Percentiles rank a stretch among this genome's conserved stretches.
phyloP scores from a whole-genome alignment of 1,140 invertebrate genomes.

The Drosophila santomea region DNA sequence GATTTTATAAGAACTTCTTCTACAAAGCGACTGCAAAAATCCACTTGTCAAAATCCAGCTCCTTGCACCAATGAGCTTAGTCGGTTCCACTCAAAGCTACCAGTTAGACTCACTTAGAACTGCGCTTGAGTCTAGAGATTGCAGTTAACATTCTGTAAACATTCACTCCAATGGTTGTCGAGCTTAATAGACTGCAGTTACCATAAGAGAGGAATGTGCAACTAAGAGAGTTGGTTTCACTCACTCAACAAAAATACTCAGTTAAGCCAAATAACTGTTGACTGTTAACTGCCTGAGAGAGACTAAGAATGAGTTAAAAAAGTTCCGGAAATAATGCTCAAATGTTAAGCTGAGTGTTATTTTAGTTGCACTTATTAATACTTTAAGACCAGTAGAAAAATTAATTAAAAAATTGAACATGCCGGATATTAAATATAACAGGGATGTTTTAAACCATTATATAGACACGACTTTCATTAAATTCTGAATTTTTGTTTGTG shows the following conservation, averaged over 20 bases:
- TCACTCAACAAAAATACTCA: conserved; percentile 2
- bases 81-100: not conserved
- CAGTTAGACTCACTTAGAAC: not conserved
- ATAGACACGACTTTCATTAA: not conserved
- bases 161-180: not conserved
- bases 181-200: conserved; percentile 19
- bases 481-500: not conserved
- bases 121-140: not conserved
- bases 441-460: no score
- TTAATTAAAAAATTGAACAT: not conserved
- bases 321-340: not conserved
- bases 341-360: not conserved
- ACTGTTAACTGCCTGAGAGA: not conserved
- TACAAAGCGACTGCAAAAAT: no score
- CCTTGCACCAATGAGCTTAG: not conserved
- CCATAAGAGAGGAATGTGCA: conserved; percentile 36
- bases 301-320: not conserved
- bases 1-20: no score
- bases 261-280: no score
- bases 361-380: not conserved
- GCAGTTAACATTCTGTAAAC: not conserved
- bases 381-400: not conserved
- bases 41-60: no score
- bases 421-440: not conserved
- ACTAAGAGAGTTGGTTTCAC: not conserved